Conservation (phyloP, 2,888 invertebrate genomes). For the Heterodera filipjevi region DNA sequence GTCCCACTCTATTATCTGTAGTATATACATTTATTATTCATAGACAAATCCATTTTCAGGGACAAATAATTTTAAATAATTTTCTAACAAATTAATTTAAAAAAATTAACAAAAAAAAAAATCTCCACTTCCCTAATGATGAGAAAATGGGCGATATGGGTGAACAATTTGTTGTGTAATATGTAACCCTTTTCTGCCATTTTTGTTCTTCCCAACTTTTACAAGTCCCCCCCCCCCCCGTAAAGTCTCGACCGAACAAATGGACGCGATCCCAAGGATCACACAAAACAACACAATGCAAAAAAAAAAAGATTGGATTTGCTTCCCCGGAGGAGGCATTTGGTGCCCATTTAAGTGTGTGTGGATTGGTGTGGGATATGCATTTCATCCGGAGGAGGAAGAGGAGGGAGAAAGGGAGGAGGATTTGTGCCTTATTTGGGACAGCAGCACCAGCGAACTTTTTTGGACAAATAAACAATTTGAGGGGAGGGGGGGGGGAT, state of each 20-base stretch:
- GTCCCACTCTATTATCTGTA: too few relatives aligned
- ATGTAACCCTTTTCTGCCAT: background rate
- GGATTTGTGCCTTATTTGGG: background rate
- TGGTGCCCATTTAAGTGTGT: background rate
- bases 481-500: background rate
- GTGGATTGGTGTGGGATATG: background rate
- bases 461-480: conserved; percentile 6
- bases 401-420: too few relatives aligned
- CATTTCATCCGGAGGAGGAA: background rate
- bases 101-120: too few relatives aligned
- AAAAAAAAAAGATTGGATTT: background rate
- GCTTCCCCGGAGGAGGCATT: background rate
- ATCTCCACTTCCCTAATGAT: too few relatives aligned
- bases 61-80: too few relatives aligned
- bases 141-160: background rate
- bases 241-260: too few relatives aligned
- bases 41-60: too few relatives aligned
- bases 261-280: background rate
- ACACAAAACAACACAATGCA: background rate
- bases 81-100: too few relatives aligned
- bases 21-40: too few relatives aligned
- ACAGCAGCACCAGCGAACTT: background rate
- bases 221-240: background rate
- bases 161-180: background rate
- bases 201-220: background rate